Evolutionary conservation across 2,113 vertebrate species (phyloP).

Genomic region (Calidris pygmaea): DNA sequence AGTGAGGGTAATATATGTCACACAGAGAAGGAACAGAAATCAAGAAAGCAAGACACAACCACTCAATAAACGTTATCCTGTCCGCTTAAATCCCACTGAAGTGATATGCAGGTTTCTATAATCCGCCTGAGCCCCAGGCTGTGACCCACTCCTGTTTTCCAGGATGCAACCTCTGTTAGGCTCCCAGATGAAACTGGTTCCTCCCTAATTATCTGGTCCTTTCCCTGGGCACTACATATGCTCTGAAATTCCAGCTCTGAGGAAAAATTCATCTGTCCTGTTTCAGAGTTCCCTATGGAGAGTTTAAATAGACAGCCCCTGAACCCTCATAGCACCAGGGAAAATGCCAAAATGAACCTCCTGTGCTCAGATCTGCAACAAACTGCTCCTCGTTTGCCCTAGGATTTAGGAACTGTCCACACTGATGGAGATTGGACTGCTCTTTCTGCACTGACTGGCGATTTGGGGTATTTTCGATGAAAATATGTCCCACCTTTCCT

Average conservation of each 20-base stretch:
- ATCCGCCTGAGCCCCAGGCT: neutral
- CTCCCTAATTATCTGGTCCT: neutral
- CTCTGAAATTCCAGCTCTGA: neutral
- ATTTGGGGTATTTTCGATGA: neutral
- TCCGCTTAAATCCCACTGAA: neutral
- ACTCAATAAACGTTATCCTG: neutral
- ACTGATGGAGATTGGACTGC: neutral
- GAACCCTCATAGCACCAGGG: neutral
- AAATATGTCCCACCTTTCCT: neutral
- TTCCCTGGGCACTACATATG: neutral
- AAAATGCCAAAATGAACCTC: neutral
- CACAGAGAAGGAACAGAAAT: neutral
- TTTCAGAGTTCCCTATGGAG: neutral
- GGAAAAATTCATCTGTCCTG: neutral
- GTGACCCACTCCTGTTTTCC: neutral
- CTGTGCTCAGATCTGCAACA: neutral
- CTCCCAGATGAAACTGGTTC: neutral
- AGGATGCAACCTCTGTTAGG: neutral
- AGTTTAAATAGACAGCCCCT: neutral
- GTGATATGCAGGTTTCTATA: neutral
- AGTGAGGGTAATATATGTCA: neutral
- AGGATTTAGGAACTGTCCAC: neutral
- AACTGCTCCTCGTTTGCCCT: neutral
- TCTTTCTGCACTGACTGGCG: neutral
- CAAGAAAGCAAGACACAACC: neutral